Evolutionary conservation across 2,797 vertebrate species (phyloP), one percentile per base, ranked within the genome.

Genomic region (Lutjanus argentimaculatus): DNA sequence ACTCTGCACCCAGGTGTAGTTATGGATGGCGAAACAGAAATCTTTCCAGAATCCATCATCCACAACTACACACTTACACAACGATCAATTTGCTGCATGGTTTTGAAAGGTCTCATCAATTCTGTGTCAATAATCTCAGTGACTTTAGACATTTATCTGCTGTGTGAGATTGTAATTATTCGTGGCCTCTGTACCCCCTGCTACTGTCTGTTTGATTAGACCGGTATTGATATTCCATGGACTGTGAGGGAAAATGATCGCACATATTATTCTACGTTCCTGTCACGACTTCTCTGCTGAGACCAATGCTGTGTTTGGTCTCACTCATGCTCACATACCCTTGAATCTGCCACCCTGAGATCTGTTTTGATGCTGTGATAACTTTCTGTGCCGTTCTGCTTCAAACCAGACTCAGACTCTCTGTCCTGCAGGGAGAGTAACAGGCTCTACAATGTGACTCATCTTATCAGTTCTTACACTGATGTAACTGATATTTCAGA

Each of bases 191-290:
- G 21, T 13, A 45, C 46, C 71, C 67, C 66, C 67, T 74, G 72
- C 74, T 57, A n/a, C 84, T 72, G 80, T 80, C 69, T 25, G 8
- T 89, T 68, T 90, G 76, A 93, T 86, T 82, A 69, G 55, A 65
- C 46, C 36, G 43, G 45, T 79, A 87, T 82, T 79, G 66, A 91
- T 86, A 83, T 72, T 82, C 75, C 48, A 42, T n/a, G 42, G 49
- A 72, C 75, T 82, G 57, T 59, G 59, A 82, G 36, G 42, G 55
- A 67, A 87, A 77, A 81, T 62, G 65, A 90, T 72, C 83, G 67
- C 64, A 75, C 62, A 72, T 46, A 67, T 85, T 76, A 73, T 78
- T 84, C 62, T 36, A 53, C 67, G 57, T 51, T 57, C 51, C 55
- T 4, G 42, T 52, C 61, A n/a, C 0, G 4, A 62, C 19, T 56